A percentile compares a stretch with the other conserved stretches of the same genome.
Evolutionary conservation across 2,113 vertebrate species (phyloP).

Genomic region (Bufo gargarizans): DNA sequence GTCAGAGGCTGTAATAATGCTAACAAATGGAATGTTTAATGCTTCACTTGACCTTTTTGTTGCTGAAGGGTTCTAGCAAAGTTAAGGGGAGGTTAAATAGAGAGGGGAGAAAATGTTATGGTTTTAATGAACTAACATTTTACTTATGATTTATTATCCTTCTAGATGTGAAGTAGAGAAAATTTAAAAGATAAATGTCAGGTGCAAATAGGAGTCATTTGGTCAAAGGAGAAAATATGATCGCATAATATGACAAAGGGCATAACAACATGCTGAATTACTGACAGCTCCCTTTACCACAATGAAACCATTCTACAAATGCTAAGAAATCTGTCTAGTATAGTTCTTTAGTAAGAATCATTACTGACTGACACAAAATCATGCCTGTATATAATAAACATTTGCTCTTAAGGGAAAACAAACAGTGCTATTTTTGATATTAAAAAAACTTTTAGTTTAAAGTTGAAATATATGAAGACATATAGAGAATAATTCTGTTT

Average conservation of each 20-base stretch:
- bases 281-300: conserved; percentile 19
- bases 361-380: not conserved
- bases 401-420: not conserved
- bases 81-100: conserved; percentile 50
- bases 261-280: conserved; percentile 11
- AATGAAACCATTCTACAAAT: conserved; percentile 3
- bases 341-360: not conserved
- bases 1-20: conserved; percentile 45
- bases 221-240: conserved; percentile 32
- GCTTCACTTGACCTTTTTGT: conserved; percentile 51
- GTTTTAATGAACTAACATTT: conserved; percentile 54
- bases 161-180: conserved; percentile 30
- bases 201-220: conserved; percentile 53
- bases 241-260: conserved; percentile 44
- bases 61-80: conserved; percentile 18
- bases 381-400: not conserved
- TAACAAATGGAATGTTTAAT: conserved; percentile 51
- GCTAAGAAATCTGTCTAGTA: not conserved
- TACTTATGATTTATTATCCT: conserved; percentile 52
- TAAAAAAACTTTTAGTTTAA: not conserved
- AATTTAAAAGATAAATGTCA: conserved; percentile 54
- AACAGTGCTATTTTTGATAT: not conserved
- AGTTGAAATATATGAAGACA: not conserved
- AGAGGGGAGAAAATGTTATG: conserved; percentile 47
- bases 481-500: too few relatives aligned